phyloP scores from a whole-genome alignment of 2,888 invertebrate species.

The Ophraella communa region DNA sequence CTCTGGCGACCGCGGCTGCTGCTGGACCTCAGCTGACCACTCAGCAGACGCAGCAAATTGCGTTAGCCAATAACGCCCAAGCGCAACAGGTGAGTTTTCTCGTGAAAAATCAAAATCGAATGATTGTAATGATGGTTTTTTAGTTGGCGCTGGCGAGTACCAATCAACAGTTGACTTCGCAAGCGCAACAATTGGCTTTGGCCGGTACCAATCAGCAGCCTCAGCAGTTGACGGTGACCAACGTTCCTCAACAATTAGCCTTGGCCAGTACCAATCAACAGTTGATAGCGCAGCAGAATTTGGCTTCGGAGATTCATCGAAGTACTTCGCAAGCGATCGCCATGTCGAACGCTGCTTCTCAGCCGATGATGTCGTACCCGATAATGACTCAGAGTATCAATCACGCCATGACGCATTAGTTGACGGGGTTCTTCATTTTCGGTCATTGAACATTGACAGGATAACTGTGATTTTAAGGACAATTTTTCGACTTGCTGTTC shows the following conservation, averaged over 20 bases:
- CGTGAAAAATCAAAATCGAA: too few relatives aligned
- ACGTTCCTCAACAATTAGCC: constrained; percentile 52
- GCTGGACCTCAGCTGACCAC: constrained; percentile 40
- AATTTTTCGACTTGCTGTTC: too few relatives aligned
- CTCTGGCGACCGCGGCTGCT: constrained; percentile 31
- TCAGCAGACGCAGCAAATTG: constrained; percentile 50
- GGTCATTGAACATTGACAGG: not conserved
- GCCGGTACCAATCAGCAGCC: constrained; percentile 54
- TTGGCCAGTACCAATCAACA: constrained; percentile 51
- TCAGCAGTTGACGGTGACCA: constrained; percentile 52
- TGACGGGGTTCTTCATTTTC: constrained; percentile 14
- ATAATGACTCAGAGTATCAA: constrained; percentile 69
- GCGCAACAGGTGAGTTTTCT: constrained; percentile 45
- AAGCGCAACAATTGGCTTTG: constrained; percentile 50
- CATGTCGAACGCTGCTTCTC: constrained; percentile 66
- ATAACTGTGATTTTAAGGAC: too few relatives aligned
- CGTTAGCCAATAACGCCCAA: constrained; percentile 37
- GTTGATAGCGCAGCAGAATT: constrained; percentile 52
- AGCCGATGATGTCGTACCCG: constrained; percentile 70
- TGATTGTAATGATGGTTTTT: not conserved
- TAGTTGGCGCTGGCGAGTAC: constrained; percentile 44
- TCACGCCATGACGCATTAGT: constrained; percentile 52
- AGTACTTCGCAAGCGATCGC: constrained; percentile 64
- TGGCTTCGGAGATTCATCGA: constrained; percentile 53
- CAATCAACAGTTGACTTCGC: constrained; percentile 39